Percentiles rank a stretch among this genome's conserved stretches.
Conservation (phyloP, 2,888 invertebrate species). For the Campopleginae sp. region DNA sequence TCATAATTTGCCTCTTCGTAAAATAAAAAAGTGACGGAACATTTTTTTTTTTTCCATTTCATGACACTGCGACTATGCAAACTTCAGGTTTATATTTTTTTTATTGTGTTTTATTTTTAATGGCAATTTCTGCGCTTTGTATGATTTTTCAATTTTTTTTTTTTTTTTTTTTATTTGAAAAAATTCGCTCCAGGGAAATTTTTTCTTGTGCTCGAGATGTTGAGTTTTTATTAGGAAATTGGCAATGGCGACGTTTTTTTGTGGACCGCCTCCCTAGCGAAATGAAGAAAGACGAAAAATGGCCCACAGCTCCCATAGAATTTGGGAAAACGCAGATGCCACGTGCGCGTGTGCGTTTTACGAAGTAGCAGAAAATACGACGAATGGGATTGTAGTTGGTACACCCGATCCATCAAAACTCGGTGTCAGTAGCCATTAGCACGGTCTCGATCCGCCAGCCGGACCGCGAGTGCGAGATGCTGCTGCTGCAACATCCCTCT, state of each 20-base stretch:
- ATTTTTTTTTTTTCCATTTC: no score
- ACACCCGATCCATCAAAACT: conserved; percentile 86
- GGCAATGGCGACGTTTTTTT: not conserved
- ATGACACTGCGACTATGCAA: no score
- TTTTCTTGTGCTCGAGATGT: not conserved
- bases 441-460: conserved; percentile 84
- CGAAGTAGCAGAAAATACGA: conserved; percentile 45
- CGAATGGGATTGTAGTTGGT: conserved; percentile 67
- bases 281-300: conserved; percentile 4
- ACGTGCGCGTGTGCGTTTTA: conserved; percentile 22
- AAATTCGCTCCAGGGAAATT: not conserved
- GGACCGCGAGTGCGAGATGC: conserved; percentile 75
- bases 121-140: no score
- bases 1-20: no score
- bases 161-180: no score
- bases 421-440: conserved; percentile 88
- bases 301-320: conserved; percentile 3
- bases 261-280: conserved; percentile 15
- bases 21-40: no score
- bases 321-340: conserved; percentile 36
- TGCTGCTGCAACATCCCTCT: conserved; percentile 70
- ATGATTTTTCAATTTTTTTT: no score
- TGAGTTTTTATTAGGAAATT: not conserved
- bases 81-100: no score
- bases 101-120: no score